Conservation (phyloP, 2,113 vertebrate genomes). For the Oncorhynchus gorbuscha region DNA sequence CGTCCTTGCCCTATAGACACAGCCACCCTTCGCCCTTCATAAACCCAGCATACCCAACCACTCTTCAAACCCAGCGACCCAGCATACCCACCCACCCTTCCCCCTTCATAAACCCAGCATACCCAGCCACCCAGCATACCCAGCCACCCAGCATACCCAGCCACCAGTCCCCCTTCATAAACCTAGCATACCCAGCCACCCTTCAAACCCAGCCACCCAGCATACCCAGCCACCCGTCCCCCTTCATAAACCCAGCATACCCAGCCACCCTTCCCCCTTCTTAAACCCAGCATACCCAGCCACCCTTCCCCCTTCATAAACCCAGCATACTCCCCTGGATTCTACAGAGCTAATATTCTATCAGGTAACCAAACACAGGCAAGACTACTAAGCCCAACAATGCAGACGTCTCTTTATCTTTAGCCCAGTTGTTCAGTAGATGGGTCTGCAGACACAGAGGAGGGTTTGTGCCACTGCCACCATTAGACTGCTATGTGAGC, state of each 20-base stretch:
- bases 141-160: no score
- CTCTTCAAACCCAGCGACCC: no score
- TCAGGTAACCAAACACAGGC: constrained; percentile 41
- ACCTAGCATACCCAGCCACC: no score
- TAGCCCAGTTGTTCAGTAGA: constrained; percentile 25
- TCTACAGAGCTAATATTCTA: constrained; percentile 37
- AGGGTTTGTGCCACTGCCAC: constrained; percentile 19
- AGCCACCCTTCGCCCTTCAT: constrained; percentile 26
- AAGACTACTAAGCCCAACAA: constrained; percentile 16
- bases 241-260: constrained; percentile 18
- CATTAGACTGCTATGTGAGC: constrained; percentile 43
- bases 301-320: constrained; percentile 28
- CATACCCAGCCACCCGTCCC: constrained; percentile 2
- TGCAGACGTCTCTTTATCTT: constrained; percentile 57
- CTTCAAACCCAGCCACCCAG: no score
- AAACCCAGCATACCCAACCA: constrained; percentile 7
- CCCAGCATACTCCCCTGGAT: constrained; percentile 9
- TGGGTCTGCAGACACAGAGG: constrained; percentile 35
- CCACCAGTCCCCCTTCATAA: no score
- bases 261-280: no score
- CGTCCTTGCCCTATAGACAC: background rate
- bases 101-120: no score
- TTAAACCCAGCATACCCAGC: background rate
- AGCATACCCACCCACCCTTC: no score
- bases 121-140: no score